These are phyloP conservation scores for Falco berigora DNA, from an alignment of 2,797 vertebrate species.

Conservation along the genomic window DNA sequence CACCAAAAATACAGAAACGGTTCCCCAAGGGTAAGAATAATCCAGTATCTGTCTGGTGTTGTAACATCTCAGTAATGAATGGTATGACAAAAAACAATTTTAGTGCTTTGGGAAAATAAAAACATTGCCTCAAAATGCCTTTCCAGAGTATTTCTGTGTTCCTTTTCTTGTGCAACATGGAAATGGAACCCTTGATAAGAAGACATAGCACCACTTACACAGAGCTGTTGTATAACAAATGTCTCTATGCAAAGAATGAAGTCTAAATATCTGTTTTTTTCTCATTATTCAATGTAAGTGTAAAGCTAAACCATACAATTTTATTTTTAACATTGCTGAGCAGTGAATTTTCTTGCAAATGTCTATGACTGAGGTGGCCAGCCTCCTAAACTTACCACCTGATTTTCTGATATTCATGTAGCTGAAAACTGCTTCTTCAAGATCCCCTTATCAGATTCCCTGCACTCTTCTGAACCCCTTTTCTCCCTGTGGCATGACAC, in stretches of 20 bases:
- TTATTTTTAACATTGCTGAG: not conserved
- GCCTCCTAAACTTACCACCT: not conserved
- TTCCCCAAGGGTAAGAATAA: not conserved
- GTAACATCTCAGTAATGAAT: not conserved
- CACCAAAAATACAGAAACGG: not conserved
- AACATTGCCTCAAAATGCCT: not conserved
- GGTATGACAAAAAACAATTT: not conserved
- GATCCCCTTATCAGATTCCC: not conserved
- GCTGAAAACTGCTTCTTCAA: not conserved
- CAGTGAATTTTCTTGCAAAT: not conserved
- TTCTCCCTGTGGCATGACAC: not conserved
- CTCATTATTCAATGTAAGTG: not conserved
- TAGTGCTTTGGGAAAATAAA: not conserved
- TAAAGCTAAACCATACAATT: not conserved
- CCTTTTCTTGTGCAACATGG: not conserved
- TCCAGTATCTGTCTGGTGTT: not conserved
- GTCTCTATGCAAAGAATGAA: not conserved
- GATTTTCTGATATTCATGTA: not conserved
- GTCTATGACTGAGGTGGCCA: not conserved
- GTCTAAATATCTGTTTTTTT: not conserved
- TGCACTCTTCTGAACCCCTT: not conserved
- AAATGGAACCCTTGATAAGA: not conserved
- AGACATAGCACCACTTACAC: not conserved
- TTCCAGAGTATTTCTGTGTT: not conserved
- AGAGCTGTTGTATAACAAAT: not conserved